These are phyloP conservation scores for Melinaea marsaeus DNA, from an alignment of 2,888 invertebrate genomes.

Conservation along the genomic window DNA sequence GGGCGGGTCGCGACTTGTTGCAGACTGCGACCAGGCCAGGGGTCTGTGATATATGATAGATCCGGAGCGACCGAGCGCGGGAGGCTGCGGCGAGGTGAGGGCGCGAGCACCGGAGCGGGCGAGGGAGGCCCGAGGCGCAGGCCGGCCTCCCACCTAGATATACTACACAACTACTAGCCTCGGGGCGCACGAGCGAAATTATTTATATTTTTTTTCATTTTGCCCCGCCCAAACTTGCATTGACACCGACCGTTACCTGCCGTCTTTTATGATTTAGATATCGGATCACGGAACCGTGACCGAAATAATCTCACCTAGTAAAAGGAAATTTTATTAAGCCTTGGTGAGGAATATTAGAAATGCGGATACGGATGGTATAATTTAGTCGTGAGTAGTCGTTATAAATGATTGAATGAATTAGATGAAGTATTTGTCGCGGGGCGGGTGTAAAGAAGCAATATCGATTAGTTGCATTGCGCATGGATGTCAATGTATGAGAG, in stretches of 20 bases:
- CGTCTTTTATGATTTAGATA: not conserved
- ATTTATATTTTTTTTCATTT: conserved; percentile 1
- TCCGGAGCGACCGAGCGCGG: conserved; percentile 2
- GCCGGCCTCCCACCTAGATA: conserved; percentile 3
- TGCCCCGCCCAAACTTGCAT: conserved; percentile 1
- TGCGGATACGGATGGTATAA: no score
- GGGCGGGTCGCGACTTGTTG: conserved; percentile 12
- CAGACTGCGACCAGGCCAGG: conserved; percentile 1
- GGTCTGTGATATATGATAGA: conserved; percentile 16
- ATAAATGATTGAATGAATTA: no score
- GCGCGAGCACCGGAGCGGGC: not conserved
- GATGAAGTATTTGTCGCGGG: no score
- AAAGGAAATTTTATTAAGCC: not conserved
- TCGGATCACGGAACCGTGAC: not conserved
- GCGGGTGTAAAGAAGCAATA: conserved; percentile 5
- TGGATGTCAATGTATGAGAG: conserved; percentile 13
- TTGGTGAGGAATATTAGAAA: no score
- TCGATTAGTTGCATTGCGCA: conserved; percentile 23
- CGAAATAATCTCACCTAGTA: not conserved
- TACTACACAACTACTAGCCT: conserved; percentile 9
- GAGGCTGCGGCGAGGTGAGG: conserved; percentile 6
- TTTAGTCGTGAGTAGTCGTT: no score
- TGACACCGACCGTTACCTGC: not conserved
- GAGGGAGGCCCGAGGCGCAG: conserved; percentile 1
- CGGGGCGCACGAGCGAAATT: conserved; percentile 18